Percentiles rank a stretch among this genome's conserved stretches.
Conservation (phyloP, 2,113 vertebrate genomes). For the Halcyon senegalensis region DNA sequence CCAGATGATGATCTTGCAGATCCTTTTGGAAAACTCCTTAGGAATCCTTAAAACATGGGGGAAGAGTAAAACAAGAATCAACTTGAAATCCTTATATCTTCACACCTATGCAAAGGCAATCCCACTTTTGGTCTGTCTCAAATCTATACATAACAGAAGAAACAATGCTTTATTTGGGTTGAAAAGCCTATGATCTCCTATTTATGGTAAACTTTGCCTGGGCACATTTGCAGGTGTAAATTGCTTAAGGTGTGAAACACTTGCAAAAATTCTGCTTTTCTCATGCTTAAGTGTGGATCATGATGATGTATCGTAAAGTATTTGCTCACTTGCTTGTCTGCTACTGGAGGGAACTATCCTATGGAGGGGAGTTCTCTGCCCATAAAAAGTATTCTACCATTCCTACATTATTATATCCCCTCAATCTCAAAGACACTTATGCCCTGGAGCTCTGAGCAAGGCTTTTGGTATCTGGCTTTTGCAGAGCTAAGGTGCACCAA, state of each 20-base stretch:
- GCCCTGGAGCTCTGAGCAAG: neutral
- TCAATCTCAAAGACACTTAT: neutral
- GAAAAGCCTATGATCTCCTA: neutral
- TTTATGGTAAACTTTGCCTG: neutral
- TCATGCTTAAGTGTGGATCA: neutral
- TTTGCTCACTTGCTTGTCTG: neutral
- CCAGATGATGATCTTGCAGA: neutral
- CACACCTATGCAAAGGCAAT: neutral
- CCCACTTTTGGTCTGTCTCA: neutral
- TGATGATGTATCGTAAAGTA: neutral
- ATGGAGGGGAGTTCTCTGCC: neutral
- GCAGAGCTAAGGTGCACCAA: neutral
- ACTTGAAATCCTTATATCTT: neutral
- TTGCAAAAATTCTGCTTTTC: neutral
- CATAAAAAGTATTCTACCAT: neutral
- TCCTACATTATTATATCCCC: neutral
- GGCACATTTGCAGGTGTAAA: neutral
- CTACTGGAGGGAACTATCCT: neutral
- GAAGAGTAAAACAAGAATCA: neutral
- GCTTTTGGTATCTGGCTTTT: neutral
- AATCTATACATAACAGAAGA: neutral
- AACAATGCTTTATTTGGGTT: neutral
- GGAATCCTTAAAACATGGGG: neutral
- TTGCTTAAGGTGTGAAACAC: neutral
- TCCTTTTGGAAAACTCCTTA: neutral